Evolutionary conservation across 1,140 invertebrate genomes (phyloP), one percentile per base, ranked within the genome.

Genomic region (Zaprionus africanus): DNA sequence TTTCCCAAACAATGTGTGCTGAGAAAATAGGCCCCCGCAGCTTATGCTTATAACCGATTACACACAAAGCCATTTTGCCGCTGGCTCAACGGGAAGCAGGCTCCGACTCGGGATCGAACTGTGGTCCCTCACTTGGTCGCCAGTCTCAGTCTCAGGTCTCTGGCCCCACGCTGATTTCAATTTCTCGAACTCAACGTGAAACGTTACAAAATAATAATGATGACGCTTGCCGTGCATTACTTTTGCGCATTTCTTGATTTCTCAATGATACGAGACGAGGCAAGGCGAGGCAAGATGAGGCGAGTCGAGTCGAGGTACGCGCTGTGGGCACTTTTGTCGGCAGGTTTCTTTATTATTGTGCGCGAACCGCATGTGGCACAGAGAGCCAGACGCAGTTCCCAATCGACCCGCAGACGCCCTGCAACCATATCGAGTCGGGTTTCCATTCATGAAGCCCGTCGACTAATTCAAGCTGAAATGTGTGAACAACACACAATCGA

Each of bases 181-280:
- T 87, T 87, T 87, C 85, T 87, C 70, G 78, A 84, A 68, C 84
- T 76, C 83, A 83, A 81, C 83, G 77, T 87, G 83, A 87, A 87
- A 81, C 83, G 84, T 81, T 87, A 84, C 83, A 90, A 87, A 87
- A 88, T 90, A 88, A 88, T 87, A 87, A 87, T 79, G 81, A 87
- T 84, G 80, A 66, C 81, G 81, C 78, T 85, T 69, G 82, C 65
- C 56, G 66, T 31, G 63, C 67, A 75, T 78, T 81, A 68, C 62
- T 71, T 70, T 87, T 87, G 84, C 74, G 81, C 83, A 90, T 87
- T 87, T 87, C 78, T 90, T 84, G 84, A 81, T 80, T 85, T 75
- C 69, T 81, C 74, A 84, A 84, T 84, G 82, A 85, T 85, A 68
- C 74, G 75, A 67, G 51, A 22, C 9, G 31, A 34, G 31, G 26